A percentile compares a stretch with the other conserved stretches of the same genome.
These are phyloP conservation scores for Zygogramma bicolorata DNA, from an alignment of 2,888 invertebrate species.

Conservation along the genomic window DNA sequence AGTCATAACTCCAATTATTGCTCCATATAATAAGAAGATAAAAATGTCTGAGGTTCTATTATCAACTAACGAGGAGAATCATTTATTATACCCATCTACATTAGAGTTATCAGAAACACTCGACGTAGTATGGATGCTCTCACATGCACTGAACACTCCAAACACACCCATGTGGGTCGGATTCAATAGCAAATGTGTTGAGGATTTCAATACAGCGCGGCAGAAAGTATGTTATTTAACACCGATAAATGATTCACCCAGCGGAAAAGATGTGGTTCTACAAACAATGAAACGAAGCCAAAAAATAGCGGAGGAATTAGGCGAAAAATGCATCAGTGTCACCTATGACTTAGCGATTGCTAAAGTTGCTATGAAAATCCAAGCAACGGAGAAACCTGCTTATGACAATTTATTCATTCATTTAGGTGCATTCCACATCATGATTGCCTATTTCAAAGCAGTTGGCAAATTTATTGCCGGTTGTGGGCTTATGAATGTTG, in stretches of 20 bases:
- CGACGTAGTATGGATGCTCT: slow-evolving; percentile 35
- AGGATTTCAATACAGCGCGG: slow-evolving; percentile 2
- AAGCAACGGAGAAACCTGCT: slow-evolving; percentile 33
- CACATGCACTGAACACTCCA: slow-evolving; percentile 33
- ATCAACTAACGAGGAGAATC: neutral
- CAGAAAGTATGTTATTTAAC: slow-evolving; percentile 45
- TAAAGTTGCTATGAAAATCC: slow-evolving; percentile 50
- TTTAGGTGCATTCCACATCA: slow-evolving; percentile 58
- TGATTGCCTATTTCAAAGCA: slow-evolving; percentile 57
- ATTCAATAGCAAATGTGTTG: neutral
- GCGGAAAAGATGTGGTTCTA: slow-evolving; percentile 43
- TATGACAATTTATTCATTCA: slow-evolving; percentile 55
- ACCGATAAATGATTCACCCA: slow-evolving; percentile 54
- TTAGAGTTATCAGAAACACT: neutral
- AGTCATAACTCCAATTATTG: too few species aligned
- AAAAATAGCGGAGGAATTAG: slow-evolving; percentile 43
- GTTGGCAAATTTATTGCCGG: slow-evolving; percentile 54
- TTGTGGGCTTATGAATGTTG: slow-evolving; percentile 50
- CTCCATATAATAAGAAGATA: too few species aligned
- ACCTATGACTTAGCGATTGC: slow-evolving; percentile 54
- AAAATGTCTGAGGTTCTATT: neutral
- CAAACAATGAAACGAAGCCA: slow-evolving; percentile 42
- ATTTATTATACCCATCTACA: neutral
- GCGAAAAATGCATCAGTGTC: slow-evolving; percentile 37
- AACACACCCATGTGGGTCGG: slow-evolving; percentile 34